Base-by-base conservation (phyloP, 2,888 invertebrate species). In the Hirudinaria manillensis region DNA sequence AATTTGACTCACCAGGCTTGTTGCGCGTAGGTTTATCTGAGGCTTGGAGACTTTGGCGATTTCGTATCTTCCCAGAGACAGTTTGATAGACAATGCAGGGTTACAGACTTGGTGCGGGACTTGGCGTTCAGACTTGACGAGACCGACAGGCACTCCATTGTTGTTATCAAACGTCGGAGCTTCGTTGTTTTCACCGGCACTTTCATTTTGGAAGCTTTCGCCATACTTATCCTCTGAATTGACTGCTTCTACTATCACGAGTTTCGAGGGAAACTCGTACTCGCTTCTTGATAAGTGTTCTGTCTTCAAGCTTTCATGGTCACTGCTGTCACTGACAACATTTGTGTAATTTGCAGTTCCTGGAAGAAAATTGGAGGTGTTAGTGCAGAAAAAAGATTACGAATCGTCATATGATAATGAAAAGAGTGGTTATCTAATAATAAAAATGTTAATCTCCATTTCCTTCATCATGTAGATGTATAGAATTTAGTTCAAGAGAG, bases 1-100 rank as follows among this genome's bases (percentile, higher is more conserved):
- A 34, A 68, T 68, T 36, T 68, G 68, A 68, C 68, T 68, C 34
- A 34, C 36, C 34, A 68, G 32, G 32, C 36, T 68, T 32, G 68
- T 10, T 13, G 68, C 19, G 7, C 24, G 13, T 19, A 61, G 29
- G 10, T 61, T 61, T 7, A 61, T 61, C 61, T 61, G 61, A 61
- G 61, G 61, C 61, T 61, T 61, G 24, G 61, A 61, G 13, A 61
- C 61, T 61, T 61, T 61, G 24, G 61, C 24, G 29, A 61, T 29
- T 61, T 61, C 61, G 61, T 61, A 61, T 61, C 29, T 61, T 61
- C 61, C 61, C 3, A 61, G 61, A 7, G 61, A 29, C 7, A 61
- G 61, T n/a, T 61, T 61, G 29, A 61, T 61, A 61, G 61, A 61
- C 24, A 61, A 24, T n/a, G 61, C 29, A 61, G 61, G 29, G 29